A percentile compares a stretch with the other conserved stretches of the same genome.
phyloP scores from a whole-genome alignment of 2,113 vertebrate species.

The Pogonocichla stellata region DNA sequence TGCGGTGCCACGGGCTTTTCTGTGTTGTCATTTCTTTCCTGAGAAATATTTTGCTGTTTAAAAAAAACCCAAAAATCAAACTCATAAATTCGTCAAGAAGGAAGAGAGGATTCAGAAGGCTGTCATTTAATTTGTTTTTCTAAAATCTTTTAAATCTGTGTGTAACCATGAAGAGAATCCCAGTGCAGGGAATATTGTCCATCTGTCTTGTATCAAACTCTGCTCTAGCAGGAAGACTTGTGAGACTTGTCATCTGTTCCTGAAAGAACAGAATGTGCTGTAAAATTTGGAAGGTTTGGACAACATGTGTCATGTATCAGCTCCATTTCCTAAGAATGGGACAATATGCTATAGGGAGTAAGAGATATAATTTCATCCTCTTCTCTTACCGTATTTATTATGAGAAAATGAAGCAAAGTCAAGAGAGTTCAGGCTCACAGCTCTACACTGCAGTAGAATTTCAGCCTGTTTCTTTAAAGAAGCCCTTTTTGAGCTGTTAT shows the following conservation, averaged over 20 bases:
- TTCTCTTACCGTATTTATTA: not conserved
- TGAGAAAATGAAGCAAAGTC: not conserved
- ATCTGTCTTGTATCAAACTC: constrained; percentile 70
- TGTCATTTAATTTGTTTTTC: constrained; percentile 26
- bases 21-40: not conserved
- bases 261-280: constrained; percentile 69
- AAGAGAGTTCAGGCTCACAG: not conserved
- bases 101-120: not conserved
- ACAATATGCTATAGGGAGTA: not conserved
- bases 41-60: not conserved
- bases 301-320: constrained; percentile 40
- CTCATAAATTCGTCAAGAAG: not conserved
- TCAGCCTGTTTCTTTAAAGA: not conserved
- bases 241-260: constrained; percentile 72
- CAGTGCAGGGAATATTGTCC: constrained; percentile 45
- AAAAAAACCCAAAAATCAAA: not conserved
- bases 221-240: constrained; percentile 60
- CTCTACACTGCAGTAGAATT: not conserved
- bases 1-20: not conserved
- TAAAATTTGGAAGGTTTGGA: constrained; percentile 61
- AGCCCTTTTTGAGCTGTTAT: not conserved
- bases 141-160: constrained; percentile 1
- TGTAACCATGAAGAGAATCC: constrained; percentile 4
- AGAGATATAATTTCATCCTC: not conserved
- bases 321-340: not conserved